These are phyloP conservation scores for Solea solea DNA, from an alignment of 2,113 vertebrate species.

Conservation along the genomic window DNA sequence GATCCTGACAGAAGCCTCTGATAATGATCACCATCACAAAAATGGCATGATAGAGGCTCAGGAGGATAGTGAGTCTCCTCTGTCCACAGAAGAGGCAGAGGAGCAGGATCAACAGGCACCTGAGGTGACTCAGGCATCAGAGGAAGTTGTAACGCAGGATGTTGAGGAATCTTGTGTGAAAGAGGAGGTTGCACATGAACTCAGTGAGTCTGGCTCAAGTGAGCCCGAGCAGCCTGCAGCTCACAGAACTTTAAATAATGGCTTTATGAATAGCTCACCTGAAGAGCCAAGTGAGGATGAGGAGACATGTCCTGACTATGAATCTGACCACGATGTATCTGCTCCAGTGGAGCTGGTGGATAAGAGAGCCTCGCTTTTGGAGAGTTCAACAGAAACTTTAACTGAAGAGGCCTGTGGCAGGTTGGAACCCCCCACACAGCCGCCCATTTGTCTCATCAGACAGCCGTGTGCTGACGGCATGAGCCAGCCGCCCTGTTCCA, in stretches of 20 bases:
- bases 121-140: slow-evolving; percentile 4
- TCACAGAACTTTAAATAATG: slow-evolving; percentile 73
- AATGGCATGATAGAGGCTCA: slow-evolving; percentile 16
- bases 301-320: slow-evolving; percentile 30
- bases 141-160: slow-evolving; percentile 38
- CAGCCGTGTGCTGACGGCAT: slow-evolving; percentile 44
- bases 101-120: slow-evolving; percentile 30
- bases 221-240: slow-evolving; percentile 38
- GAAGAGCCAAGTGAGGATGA: slow-evolving; percentile 52
- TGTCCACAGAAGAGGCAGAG: slow-evolving; percentile 22
- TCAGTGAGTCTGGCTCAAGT: slow-evolving; percentile 1
- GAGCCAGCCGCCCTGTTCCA: slow-evolving; percentile 44
- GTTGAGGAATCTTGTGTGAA: slow-evolving; percentile 30
- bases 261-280: slow-evolving; percentile 47
- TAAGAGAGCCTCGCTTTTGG: slow-evolving; percentile 80
- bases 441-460: slow-evolving; percentile 4
- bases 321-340: slow-evolving; percentile 59
- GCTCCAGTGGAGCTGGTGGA: slow-evolving; percentile 65
- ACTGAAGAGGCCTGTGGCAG: slow-evolving; percentile 82
- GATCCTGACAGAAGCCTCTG: slow-evolving; percentile 7
- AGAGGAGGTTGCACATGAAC: slow-evolving; percentile 17
- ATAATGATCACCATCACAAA: slow-evolving; percentile 57
- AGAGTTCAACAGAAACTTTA: slow-evolving; percentile 89
- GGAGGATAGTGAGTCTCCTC: slow-evolving; percentile 13
- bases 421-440: slow-evolving; percentile 59